phyloP scores from a whole-genome alignment of 2,113 vertebrate species.

The Myodes glareolus region DNA sequence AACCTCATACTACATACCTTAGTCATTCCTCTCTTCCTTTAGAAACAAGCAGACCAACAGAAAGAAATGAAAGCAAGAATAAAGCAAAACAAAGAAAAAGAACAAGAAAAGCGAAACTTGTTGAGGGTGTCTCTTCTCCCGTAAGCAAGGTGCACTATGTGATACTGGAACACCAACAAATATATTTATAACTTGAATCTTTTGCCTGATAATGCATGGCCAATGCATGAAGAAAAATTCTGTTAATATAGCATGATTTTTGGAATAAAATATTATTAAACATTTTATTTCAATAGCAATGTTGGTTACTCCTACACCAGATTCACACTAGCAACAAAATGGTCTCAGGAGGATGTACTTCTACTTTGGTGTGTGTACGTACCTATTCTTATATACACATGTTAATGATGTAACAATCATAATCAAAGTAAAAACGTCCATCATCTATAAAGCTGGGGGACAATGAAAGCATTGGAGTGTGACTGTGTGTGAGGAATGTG shows the following conservation, averaged over 20 bases:
- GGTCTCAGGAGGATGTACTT: background rate
- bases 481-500: fast-evolving
- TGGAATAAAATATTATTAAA: background rate
- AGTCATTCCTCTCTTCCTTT: background rate
- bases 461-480: background rate
- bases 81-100: background rate
- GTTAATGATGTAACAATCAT: background rate
- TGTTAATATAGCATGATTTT: background rate
- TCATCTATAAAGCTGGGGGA: background rate
- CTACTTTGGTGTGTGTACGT: background rate
- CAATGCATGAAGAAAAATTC: background rate
- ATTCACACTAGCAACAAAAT: background rate
- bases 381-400: background rate
- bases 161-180: background rate
- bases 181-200: background rate
- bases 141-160: background rate
- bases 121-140: background rate
- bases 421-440: background rate
- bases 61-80: background rate
- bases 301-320: background rate
- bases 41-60: background rate
- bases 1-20: background rate
- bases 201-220: background rate
- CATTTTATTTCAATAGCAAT: background rate
- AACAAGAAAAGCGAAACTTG: background rate